A percentile compares a stretch with the other conserved stretches of the same genome.
These are phyloP conservation scores for Lasioglossum oenotherae DNA, from an alignment of 2,888 invertebrate genomes.

Conservation along the genomic window DNA sequence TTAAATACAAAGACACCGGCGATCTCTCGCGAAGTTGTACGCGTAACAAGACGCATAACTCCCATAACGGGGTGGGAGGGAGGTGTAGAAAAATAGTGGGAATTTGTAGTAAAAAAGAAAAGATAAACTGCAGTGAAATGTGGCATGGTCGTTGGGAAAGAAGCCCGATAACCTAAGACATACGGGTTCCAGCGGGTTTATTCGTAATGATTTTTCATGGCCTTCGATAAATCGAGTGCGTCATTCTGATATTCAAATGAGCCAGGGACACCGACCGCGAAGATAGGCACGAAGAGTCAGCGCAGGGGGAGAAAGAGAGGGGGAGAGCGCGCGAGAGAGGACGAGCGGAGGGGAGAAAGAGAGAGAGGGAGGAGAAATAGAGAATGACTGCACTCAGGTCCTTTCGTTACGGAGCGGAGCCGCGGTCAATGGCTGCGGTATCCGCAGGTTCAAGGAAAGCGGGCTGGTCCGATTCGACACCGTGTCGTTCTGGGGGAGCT, in stretches of 20 bases:
- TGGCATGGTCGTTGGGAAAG: neutral
- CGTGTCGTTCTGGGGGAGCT: constrained; percentile 65
- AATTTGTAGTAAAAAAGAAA: neutral
- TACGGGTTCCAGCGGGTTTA: constrained; percentile 15
- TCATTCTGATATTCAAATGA: constrained; percentile 61
- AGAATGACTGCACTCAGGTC: constrained; percentile 66
- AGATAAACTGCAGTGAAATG: neutral
- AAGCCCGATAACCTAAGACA: constrained; percentile 20
- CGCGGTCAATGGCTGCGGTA: constrained; percentile 83
- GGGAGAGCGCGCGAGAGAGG: constrained; percentile 23
- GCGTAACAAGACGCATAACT: neutral
- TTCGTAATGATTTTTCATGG: constrained; percentile 41
- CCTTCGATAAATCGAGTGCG: constrained; percentile 54
- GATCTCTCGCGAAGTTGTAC: neutral
- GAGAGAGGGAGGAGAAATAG: constrained; percentile 39
- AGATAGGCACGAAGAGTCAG: constrained; percentile 37
- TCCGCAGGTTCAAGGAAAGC: constrained; percentile 84
- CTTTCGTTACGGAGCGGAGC: constrained; percentile 71
- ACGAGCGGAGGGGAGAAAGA: neutral
- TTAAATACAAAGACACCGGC: neutral
- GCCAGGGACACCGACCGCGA: constrained; percentile 53
- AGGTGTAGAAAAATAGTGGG: neutral
- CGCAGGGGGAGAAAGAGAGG: constrained; percentile 23
- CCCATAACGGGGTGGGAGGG: neutral
- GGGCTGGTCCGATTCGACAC: constrained; percentile 81